Evolutionary conservation across 2,797 vertebrate genomes (phyloP).

Genomic region (Orientallactaga sibirica): DNA sequence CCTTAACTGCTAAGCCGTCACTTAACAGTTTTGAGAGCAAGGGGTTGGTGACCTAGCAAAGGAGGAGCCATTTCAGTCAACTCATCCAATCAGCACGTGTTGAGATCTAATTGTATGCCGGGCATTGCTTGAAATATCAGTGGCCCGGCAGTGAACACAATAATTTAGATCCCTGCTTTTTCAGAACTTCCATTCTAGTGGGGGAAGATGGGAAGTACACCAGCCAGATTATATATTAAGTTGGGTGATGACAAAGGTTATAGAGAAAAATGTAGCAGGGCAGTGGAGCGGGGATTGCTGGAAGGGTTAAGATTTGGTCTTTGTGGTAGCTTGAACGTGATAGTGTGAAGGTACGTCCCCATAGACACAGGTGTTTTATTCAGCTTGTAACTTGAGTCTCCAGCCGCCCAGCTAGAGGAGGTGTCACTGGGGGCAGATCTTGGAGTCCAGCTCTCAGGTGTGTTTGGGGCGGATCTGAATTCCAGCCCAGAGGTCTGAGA

Average conservation of each 20-base stretch:
- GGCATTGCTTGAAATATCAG: background rate
- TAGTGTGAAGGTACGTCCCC: too few species aligned
- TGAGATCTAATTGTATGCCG: background rate
- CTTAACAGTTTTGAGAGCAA: conserved; percentile 31
- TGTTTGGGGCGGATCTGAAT: too few species aligned
- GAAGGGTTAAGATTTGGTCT: background rate
- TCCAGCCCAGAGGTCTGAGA: too few species aligned
- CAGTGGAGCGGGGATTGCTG: background rate
- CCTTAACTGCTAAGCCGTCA: background rate
- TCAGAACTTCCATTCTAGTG: background rate
- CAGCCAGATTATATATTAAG: background rate
- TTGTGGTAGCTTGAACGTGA: background rate
- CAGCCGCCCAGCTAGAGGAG: too few species aligned
- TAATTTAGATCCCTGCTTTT: background rate
- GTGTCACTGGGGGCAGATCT: too few species aligned
- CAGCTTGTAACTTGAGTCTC: too few species aligned
- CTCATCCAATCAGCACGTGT: conserved; percentile 34
- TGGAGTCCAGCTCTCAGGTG: too few species aligned
- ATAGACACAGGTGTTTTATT: too few species aligned
- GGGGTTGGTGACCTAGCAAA: background rate
- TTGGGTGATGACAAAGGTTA: background rate
- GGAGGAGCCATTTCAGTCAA: conserved; percentile 10
- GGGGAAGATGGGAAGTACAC: background rate
- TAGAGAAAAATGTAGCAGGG: background rate
- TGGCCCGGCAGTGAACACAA: background rate